Percentiles rank a stretch among this genome's conserved stretches.
Conservation (phyloP, 2,797 vertebrate genomes). For the Pantherophis vulpinus region DNA sequence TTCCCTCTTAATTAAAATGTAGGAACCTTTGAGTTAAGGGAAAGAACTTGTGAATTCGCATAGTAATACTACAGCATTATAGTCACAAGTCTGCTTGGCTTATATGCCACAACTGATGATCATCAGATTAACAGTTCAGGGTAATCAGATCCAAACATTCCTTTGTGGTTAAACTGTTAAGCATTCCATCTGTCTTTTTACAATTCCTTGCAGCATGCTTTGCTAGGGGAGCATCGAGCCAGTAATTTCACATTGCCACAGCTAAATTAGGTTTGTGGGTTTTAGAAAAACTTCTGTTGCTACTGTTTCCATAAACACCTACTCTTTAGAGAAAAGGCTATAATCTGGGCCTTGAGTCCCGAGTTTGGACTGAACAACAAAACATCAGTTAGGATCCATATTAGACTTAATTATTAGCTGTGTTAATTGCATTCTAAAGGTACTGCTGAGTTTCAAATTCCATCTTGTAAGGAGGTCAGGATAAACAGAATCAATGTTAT, state of each 20-base stretch:
- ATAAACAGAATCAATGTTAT: background rate
- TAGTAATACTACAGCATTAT: slow-evolving; percentile 51
- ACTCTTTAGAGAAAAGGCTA: slow-evolving; percentile 60
- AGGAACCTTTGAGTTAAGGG: slow-evolving; percentile 6
- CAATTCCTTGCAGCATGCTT: slow-evolving; percentile 61
- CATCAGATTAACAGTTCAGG: slow-evolving; percentile 69
- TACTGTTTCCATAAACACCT: slow-evolving; percentile 69
- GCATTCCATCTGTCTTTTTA: slow-evolving; percentile 60
- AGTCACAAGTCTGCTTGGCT: slow-evolving; percentile 55
- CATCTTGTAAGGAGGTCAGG: background rate
- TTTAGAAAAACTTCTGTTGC: slow-evolving; percentile 68
- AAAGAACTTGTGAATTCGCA: slow-evolving; percentile 24
- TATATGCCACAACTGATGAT: slow-evolving; percentile 67
- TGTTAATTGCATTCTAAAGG: slow-evolving; percentile 8
- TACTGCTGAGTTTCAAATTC: background rate
- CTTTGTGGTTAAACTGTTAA: slow-evolving; percentile 70
- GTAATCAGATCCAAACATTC: slow-evolving; percentile 71
- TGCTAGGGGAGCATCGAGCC: slow-evolving; percentile 55
- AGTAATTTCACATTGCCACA: slow-evolving; percentile 63
- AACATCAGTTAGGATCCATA: background rate
- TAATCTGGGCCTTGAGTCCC: slow-evolving; percentile 37
- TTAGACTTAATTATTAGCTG: slow-evolving; percentile 28
- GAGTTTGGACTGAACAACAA: slow-evolving; percentile 44
- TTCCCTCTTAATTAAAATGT: slow-evolving; percentile 7
- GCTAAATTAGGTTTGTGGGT: slow-evolving; percentile 70